Evolutionary conservation across 1,140 invertebrate genomes (phyloP).

Genomic region (Drosophila takahashii): DNA sequence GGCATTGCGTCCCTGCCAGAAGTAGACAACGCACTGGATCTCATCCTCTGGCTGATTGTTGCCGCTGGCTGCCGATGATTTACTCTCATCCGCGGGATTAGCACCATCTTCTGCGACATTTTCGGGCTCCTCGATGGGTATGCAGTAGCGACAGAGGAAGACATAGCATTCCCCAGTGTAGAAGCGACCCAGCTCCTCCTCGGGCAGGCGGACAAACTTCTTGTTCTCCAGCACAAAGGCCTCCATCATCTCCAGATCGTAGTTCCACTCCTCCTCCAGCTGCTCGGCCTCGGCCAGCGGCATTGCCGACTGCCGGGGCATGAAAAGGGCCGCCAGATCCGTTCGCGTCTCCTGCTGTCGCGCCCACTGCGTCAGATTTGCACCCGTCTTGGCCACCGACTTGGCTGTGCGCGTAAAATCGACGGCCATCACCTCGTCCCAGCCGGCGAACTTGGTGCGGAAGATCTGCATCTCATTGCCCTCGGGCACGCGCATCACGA

Average conservation of each 20-base stretch:
- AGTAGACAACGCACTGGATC: conserved; percentile 98
- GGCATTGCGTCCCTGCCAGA: conserved; percentile 99
- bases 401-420: conserved; percentile 99
- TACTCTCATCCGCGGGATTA: conserved; percentile 27
- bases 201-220: conserved; percentile 97
- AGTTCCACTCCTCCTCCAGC: conserved; percentile 97
- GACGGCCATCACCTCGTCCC: conserved; percentile 99
- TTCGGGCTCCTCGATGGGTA: conserved; percentile 86
- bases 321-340: conserved; percentile 97
- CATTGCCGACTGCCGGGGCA: conserved; percentile 96
- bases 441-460: conserved; percentile 98
- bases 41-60: conserved; percentile 89
- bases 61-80: conserved; percentile 65
- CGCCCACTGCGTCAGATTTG: conserved; percentile 97
- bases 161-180: conserved; percentile 99
- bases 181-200: conserved; percentile 97
- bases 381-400: conserved; percentile 97
- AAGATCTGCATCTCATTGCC: conserved; percentile 95
- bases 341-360: conserved; percentile 94
- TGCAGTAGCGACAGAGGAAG: conserved; percentile 98
- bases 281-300: conserved; percentile 93
- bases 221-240: conserved; percentile 98
- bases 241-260: conserved; percentile 98
- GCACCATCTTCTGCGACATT: conserved; percentile 14
- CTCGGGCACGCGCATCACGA: conserved; percentile 95